A percentile compares a stretch with the other conserved stretches of the same genome.
phyloP scores from a whole-genome alignment of 1,140 invertebrate genomes.

The Orchesella cincta region DNA sequence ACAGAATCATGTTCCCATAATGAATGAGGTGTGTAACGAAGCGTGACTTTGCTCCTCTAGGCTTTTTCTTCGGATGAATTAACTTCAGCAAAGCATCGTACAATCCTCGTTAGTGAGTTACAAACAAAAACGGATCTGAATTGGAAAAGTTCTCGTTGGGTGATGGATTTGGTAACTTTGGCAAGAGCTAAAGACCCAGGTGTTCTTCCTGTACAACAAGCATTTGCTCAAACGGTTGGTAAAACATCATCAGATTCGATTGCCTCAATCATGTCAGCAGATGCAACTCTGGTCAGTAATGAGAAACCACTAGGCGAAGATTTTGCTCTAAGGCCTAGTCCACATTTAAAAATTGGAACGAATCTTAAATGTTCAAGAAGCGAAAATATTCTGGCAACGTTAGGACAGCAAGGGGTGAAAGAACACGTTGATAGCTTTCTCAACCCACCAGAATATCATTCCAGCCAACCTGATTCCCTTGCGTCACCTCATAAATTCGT shows the following conservation, averaged over 20 bases:
- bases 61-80: conserved; percentile 89
- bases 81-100: conserved; percentile 77
- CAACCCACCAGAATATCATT: conserved; percentile 17
- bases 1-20: neutral
- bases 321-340: neutral
- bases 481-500: conserved; percentile 2
- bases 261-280: conserved; percentile 11
- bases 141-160: conserved; percentile 92
- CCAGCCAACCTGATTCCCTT: conserved; percentile 13
- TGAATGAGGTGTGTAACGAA: neutral
- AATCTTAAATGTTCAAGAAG: conserved; percentile 6
- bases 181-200: conserved; percentile 73
- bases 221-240: conserved; percentile 15
- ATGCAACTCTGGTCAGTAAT: conserved; percentile 5
- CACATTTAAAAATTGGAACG: neutral
- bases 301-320: neutral
- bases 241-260: conserved; percentile 41
- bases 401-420: neutral
- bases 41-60: neutral
- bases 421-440: conserved; percentile 7
- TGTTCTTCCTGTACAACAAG: conserved; percentile 16
- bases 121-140: conserved; percentile 77
- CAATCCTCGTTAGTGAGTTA: conserved; percentile 77
- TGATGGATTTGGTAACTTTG: conserved; percentile 90
- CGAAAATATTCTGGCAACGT: conserved; percentile 14